phyloP scores from a whole-genome alignment of 2,888 invertebrate genomes.

The Agonopterix alstromeriana region DNA sequence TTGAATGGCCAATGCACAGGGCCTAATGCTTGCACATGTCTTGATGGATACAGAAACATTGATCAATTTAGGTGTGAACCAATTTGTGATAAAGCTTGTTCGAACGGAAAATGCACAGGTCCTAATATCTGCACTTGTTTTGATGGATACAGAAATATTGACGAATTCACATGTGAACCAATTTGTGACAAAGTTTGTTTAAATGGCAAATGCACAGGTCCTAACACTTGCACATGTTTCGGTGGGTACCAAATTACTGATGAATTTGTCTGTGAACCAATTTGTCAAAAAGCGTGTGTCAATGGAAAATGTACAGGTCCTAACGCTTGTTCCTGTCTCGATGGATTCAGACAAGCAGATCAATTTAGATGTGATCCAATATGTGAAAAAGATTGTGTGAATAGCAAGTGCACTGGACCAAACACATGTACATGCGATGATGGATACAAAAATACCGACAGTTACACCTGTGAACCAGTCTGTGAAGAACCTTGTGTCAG shows the following conservation, averaged over 20 bases:
- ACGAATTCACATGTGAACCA: constrained; percentile 17
- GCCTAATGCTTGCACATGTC: constrained; percentile 63
- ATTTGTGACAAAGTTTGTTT: constrained; percentile 24
- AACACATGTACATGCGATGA: constrained; percentile 42
- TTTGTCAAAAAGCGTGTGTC: constrained; percentile 19
- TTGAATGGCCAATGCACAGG: constrained; percentile 62
- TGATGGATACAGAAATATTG: constrained; percentile 11
- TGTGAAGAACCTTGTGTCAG: constrained; percentile 3
- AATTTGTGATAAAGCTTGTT: constrained; percentile 24
- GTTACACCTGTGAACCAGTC: constrained; percentile 3
- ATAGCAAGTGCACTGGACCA: constrained; percentile 45
- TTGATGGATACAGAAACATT: constrained; percentile 41
- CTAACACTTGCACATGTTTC: constrained; percentile 36
- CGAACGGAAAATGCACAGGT: constrained; percentile 20
- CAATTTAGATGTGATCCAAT: constrained; percentile 19
- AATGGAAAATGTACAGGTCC: constrained; percentile 24
- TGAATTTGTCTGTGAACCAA: constrained; percentile 7
- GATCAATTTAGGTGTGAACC: constrained; percentile 24
- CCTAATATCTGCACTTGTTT: constrained; percentile 27
- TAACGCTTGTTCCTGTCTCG: constrained; percentile 14
- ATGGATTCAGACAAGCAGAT: background rate
- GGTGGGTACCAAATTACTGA: constrained; percentile 18
- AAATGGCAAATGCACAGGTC: constrained; percentile 38
- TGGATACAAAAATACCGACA: constrained; percentile 15
- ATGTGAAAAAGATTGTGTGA: constrained; percentile 17